A percentile compares a stretch with the other conserved stretches of the same genome.
These are phyloP conservation scores for Saccopteryx leptura DNA, from an alignment of 2,113 vertebrate species.

Conservation along the genomic window DNA sequence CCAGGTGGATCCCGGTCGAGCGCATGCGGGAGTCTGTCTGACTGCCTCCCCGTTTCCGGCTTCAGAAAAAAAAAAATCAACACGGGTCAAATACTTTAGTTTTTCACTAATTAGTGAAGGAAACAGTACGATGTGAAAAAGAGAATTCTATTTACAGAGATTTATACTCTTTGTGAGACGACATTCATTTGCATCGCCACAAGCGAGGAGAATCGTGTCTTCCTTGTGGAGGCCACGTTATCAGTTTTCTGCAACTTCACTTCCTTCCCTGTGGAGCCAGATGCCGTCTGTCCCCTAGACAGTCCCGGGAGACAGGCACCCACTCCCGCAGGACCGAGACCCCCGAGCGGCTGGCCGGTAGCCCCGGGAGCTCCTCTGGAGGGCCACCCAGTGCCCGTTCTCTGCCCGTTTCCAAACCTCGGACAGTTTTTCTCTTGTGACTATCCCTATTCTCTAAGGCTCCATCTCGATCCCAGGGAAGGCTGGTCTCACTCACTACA, in stretches of 20 bases:
- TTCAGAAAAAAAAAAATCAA: neutral
- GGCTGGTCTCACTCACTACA: neutral
- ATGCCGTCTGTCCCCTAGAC: neutral
- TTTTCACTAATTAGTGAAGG: neutral
- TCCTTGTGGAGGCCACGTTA: neutral
- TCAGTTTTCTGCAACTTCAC: neutral
- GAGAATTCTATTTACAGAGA: neutral
- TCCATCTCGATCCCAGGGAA: neutral
- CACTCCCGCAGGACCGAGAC: fast-evolving
- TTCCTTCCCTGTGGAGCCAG: neutral
- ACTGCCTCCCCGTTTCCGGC: no score
- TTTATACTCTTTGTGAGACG: neutral
- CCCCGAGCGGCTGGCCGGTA: fast-evolving
- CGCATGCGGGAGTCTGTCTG: no score
- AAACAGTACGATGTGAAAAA: neutral
- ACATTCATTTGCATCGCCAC: neutral
- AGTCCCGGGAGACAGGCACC: neutral
- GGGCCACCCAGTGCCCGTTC: neutral
- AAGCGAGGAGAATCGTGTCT: neutral
- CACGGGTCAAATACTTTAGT: neutral
- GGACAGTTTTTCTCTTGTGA: neutral
- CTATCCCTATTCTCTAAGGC: neutral
- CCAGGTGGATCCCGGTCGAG: no score
- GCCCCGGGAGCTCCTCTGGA: no score
- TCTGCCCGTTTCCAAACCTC: neutral